Evolutionary conservation across 2,797 vertebrate species (phyloP).

Genomic region (Darevskia mixta): DNA sequence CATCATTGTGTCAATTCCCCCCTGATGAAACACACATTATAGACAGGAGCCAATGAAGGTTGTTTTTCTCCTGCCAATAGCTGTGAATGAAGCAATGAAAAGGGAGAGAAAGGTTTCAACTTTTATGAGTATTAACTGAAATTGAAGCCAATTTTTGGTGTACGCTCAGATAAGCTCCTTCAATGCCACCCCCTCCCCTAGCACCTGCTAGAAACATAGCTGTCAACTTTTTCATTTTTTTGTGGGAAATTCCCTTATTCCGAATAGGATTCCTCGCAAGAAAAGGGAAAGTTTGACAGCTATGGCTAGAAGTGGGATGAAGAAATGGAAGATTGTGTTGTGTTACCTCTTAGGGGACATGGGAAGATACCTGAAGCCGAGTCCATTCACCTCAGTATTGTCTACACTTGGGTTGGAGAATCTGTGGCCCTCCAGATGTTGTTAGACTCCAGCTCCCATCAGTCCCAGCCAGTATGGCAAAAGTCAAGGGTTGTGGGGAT

Average conservation of each 20-base stretch:
- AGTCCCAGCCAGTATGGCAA: not conserved
- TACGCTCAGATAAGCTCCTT: no score
- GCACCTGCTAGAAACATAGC: not conserved
- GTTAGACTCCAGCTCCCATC: not conserved
- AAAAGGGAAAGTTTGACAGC: no score
- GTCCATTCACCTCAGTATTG: not conserved
- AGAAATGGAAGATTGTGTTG: not conserved
- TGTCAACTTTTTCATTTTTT: no score
- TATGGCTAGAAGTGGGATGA: not conserved
- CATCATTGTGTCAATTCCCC: not conserved
- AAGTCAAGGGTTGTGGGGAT: not conserved
- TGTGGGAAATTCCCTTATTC: no score
- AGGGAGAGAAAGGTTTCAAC: not conserved
- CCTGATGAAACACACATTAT: slow-evolving; percentile 8
- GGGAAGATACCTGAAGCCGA: not conserved
- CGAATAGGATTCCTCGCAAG: no score
- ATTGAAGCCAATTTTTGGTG: not conserved
- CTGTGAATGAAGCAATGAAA: not conserved
- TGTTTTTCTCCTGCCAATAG: slow-evolving; percentile 34
- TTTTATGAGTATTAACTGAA: slow-evolving; percentile 9
- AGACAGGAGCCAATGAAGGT: slow-evolving; percentile 16
- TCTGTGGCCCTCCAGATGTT: not conserved
- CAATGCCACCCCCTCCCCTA: not conserved
- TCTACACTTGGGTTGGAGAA: not conserved
- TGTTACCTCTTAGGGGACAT: not conserved